A percentile compares a stretch with the other conserved stretches of the same genome.
These are phyloP conservation scores for Chloroceryle aenea DNA, from an alignment of 2,113 vertebrate genomes.

Conservation along the genomic window DNA sequence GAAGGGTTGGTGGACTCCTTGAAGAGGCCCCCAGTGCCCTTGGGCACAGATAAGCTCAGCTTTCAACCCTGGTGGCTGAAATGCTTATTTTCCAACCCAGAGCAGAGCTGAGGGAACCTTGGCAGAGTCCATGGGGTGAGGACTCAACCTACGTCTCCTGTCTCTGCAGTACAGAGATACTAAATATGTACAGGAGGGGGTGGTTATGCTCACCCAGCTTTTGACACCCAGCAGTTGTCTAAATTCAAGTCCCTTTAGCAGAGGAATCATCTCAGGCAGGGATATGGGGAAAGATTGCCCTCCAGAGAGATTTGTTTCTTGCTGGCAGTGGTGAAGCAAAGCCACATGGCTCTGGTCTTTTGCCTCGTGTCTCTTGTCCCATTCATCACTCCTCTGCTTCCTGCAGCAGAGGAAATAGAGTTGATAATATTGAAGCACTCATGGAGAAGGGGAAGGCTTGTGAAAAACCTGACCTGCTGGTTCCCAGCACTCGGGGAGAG, in stretches of 20 bases:
- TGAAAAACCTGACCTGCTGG: background rate
- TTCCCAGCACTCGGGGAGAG: background rate
- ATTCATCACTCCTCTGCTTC: slow-evolving; percentile 47
- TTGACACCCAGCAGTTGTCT: background rate
- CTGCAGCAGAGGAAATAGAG: background rate
- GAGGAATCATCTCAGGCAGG: background rate
- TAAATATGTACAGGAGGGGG: background rate
- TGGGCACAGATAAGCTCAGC: background rate
- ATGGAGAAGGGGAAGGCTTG: background rate
- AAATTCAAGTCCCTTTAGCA: background rate
- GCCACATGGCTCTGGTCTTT: background rate
- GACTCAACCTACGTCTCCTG: background rate
- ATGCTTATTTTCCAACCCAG: background rate
- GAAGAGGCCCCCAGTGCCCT: too few relatives aligned
- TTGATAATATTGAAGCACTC: background rate
- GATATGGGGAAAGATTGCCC: background rate
- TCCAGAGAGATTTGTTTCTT: background rate
- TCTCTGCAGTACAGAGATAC: background rate
- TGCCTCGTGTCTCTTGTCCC: rapidly evolving
- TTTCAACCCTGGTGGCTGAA: background rate
- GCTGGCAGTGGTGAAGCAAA: background rate
- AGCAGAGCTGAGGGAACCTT: background rate
- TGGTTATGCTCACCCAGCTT: background rate
- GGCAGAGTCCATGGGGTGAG: background rate
- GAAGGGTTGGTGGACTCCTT: background rate